A percentile compares a stretch with the other conserved stretches of the same genome.
These are phyloP conservation scores for Cheilosia pagana DNA, from an alignment of 2,888 invertebrate genomes.

Conservation along the genomic window DNA sequence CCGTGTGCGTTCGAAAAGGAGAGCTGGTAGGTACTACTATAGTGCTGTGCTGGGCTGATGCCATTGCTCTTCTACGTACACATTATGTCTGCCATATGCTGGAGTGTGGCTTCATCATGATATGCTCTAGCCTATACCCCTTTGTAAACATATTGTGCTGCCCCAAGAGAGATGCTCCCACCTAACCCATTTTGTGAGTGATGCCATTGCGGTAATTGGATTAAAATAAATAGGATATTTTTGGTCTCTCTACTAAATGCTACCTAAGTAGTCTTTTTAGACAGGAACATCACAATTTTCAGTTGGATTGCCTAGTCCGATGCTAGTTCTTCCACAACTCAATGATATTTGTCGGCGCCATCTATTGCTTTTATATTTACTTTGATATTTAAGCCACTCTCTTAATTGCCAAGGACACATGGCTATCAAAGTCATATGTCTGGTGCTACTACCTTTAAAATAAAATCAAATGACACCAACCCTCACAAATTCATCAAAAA, in stretches of 20 bases:
- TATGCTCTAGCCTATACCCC: constrained; percentile 17
- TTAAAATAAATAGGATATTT: neutral
- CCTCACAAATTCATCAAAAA: neutral
- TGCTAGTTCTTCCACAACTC: too few relatives aligned
- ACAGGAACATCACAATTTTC: too few relatives aligned
- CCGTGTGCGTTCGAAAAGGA: constrained; percentile 6
- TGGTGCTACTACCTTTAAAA: too few relatives aligned
- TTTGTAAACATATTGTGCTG: constrained; percentile 12
- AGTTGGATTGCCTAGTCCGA: too few relatives aligned
- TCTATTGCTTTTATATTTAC: too few relatives aligned
- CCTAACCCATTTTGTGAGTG: constrained; percentile 25
- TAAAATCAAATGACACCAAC: too few relatives aligned
- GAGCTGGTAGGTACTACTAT: neutral
- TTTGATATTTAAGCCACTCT: too few relatives aligned
- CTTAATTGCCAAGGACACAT: too few relatives aligned
- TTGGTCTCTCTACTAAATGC: too few relatives aligned
- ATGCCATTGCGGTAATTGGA: constrained; percentile 33
- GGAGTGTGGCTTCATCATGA: constrained; percentile 33
- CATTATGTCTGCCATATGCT: neutral
- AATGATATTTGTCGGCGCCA: too few relatives aligned
- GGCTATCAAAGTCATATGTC: too few relatives aligned
- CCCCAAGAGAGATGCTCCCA: constrained; percentile 6
- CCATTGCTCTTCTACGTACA: neutral
- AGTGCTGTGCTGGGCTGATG: neutral
- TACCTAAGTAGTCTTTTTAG: too few relatives aligned